phyloP scores from a whole-genome alignment of 2,113 vertebrate genomes.

The Lophura nycthemera region DNA sequence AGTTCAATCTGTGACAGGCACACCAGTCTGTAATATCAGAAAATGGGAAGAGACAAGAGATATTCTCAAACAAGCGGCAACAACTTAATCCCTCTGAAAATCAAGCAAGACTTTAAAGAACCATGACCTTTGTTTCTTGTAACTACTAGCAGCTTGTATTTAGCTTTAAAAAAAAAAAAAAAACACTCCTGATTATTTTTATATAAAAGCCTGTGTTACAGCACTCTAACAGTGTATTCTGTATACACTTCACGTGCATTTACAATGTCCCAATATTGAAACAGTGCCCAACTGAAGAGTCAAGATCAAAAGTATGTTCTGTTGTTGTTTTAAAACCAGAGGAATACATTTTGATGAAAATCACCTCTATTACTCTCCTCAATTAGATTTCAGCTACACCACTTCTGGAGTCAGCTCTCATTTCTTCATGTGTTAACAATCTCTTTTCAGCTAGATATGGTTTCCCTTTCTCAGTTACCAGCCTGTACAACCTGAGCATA shows the following conservation, averaged over 20 bases:
- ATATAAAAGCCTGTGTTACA: neutral
- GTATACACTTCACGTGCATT: neutral
- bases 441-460: neutral
- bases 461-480: slow-evolving; percentile 4
- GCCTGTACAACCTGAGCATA: rapidly evolving
- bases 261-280: neutral
- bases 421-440: neutral
- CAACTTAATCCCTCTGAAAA: neutral
- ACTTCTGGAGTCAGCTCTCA: neutral
- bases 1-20: neutral
- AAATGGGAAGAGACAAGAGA: neutral
- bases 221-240: neutral
- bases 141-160: neutral
- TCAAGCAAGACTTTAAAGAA: neutral
- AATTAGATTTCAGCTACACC: neutral
- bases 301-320: neutral
- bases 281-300: neutral
- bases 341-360: neutral
- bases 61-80: neutral
- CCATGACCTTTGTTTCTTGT: neutral
- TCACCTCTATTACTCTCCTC: neutral
- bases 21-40: neutral
- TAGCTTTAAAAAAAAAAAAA: neutral
- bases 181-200: neutral
- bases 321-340: neutral